Conservation (phyloP, 1,140 invertebrate species). For the Rhopalosiphum padi region DNA sequence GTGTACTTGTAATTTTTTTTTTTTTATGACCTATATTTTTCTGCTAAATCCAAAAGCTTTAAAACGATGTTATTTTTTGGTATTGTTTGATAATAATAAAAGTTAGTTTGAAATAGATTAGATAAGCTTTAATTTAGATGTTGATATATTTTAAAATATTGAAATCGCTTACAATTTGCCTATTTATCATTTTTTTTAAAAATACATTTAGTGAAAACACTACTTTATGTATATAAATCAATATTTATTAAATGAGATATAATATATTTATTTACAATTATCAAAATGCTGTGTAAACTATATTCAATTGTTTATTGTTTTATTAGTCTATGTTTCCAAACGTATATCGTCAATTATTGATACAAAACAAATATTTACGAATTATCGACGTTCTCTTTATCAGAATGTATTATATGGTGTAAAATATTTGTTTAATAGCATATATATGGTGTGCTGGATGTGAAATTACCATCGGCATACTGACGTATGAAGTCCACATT, state of each 20-base stretch:
- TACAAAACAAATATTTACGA: background rate
- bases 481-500: background rate
- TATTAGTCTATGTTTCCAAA: background rate
- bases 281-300: background rate
- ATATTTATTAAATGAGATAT: background rate
- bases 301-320: background rate
- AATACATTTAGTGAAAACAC: background rate
- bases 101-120: background rate
- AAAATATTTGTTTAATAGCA: background rate
- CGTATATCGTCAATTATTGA: background rate
- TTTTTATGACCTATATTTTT: too few relatives aligned
- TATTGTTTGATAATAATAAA: background rate
- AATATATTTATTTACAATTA: background rate
- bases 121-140: background rate
- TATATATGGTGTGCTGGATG: background rate
- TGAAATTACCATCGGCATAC: background rate
- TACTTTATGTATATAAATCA: background rate
- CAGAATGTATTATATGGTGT: background rate
- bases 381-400: background rate
- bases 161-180: accelerated
- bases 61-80: background rate
- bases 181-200: background rate
- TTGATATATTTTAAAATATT: background rate
- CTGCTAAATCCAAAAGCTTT: background rate
- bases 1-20: background rate